These are phyloP conservation scores for Sarcophaga variegata DNA, from an alignment of 2,888 invertebrate genomes.

Conservation along the genomic window DNA sequence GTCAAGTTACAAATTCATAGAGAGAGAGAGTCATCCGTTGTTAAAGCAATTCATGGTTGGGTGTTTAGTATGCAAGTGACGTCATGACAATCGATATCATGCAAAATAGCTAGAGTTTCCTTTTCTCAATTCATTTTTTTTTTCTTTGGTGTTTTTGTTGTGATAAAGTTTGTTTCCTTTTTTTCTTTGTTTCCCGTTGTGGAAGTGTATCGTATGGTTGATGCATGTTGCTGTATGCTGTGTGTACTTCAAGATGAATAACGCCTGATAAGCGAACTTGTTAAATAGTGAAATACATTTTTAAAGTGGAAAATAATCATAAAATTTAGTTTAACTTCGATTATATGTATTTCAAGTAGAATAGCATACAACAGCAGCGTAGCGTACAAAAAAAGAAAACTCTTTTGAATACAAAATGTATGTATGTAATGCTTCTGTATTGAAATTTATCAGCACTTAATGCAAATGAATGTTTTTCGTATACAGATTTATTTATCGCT, in stretches of 20 bases:
- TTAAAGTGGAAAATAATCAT: slow-evolving; percentile 49
- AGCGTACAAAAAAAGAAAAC: background rate
- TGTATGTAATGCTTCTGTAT: background rate
- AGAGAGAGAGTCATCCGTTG: background rate
- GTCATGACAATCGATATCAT: slow-evolving; percentile 72
- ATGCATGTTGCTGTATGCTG: slow-evolving; percentile 19
- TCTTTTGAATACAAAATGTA: background rate
- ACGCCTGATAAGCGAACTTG: slow-evolving; percentile 55
- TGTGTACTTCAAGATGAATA: slow-evolving; percentile 53
- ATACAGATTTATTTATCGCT: slow-evolving; percentile 23
- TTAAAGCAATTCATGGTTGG: slow-evolving; percentile 13
- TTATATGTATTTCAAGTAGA: slow-evolving; percentile 29
- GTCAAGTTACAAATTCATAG: background rate
- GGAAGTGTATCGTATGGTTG: background rate
- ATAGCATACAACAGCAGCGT: background rate
- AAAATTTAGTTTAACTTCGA: slow-evolving; percentile 45
- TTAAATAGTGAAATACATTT: slow-evolving; percentile 60
- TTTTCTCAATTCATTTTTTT: background rate
- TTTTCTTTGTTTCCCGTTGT: background rate
- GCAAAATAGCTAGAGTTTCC: slow-evolving; percentile 67
- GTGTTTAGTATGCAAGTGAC: slow-evolving; percentile 63
- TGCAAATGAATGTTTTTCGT: slow-evolving; percentile 16
- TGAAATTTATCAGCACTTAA: slow-evolving; percentile 36
- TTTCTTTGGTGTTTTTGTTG: slow-evolving; percentile 3
- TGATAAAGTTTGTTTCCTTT: background rate